Evolutionary conservation across 1,140 invertebrate species (phyloP).

Genomic region (Eurytemora carolleeae): DNA sequence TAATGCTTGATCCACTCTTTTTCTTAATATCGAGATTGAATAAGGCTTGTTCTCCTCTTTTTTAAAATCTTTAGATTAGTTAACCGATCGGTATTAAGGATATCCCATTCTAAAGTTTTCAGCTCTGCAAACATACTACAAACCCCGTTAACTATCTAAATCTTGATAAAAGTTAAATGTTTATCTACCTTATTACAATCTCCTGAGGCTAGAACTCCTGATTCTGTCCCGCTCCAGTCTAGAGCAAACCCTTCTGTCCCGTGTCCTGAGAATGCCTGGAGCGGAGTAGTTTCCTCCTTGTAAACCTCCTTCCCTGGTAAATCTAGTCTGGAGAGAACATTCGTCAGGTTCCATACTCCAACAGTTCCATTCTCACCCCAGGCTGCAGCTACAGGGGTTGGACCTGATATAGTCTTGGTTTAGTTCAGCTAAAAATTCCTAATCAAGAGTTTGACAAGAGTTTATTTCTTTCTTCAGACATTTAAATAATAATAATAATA

Average conservation of each 20-base stretch:
- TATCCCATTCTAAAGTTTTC: too few species aligned
- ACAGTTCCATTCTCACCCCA: slow-evolving; percentile 86
- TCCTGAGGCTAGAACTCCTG: slow-evolving; percentile 31
- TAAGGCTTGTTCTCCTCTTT: too few species aligned
- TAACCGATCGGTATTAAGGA: too few species aligned
- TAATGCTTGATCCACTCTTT: too few species aligned
- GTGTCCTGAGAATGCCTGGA: slow-evolving; percentile 77
- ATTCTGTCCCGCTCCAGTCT: slow-evolving; percentile 63
- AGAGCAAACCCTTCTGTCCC: slow-evolving; percentile 77
- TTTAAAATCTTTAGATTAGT: too few species aligned
- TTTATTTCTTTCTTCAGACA: too few species aligned
- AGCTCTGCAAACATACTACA: too few species aligned
- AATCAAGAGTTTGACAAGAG: too few species aligned
- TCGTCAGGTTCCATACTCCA: slow-evolving; percentile 68
- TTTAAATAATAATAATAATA: too few species aligned
- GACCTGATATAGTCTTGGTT: slow-evolving; percentile 28
- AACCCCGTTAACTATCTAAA: too few species aligned
- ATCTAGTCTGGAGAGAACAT: slow-evolving; percentile 54
- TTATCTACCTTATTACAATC: slow-evolving; percentile 2
- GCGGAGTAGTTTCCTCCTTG: slow-evolving; percentile 36
- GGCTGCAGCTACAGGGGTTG: slow-evolving; percentile 48
- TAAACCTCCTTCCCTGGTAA: slow-evolving; percentile 27
- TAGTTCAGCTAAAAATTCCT: slow-evolving; percentile 1
- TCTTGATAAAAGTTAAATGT: too few species aligned
- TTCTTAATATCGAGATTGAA: too few species aligned